Base-by-base conservation (phyloP, 2,888 invertebrate genomes). In the Parochlus steinenii region DNA sequence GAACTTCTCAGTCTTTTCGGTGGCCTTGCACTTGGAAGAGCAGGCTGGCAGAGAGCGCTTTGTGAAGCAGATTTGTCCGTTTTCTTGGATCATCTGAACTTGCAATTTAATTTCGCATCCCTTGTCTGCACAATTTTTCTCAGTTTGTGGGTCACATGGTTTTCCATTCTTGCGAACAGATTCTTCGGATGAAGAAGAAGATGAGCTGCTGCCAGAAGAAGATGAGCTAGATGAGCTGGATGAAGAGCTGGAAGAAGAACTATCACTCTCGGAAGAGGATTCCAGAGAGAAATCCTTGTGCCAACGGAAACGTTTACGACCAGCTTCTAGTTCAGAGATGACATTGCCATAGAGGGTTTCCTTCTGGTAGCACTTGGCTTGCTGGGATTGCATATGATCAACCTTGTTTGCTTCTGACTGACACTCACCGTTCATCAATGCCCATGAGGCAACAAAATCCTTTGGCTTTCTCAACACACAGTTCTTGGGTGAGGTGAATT, bases 51-150 rank as follows among this genome's bases (percentile, higher is more conserved):
- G 44, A 1, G 66, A 63, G 10, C 55, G 58, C 7, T 62, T 56
- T 4, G 71, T 66, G 52, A 78, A 74, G 54, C 77, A 78, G 39
- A 69, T 64, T 45, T 69, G 55, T 1, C 59, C 61, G 28, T 61
- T 56, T 41, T 59, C 58, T 44, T 66, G 61, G 28, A 63, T 57
- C 46, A 61, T 69, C 44, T 66, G 67, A 1, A 66, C 63, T 48
- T 68, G 66, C 42, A 62, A 45, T 37, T 42, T 45, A 25, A 50
- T 47, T 41, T 54, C 49, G 20, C 47, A n/a, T n/a, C n/a, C n/a
- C n/a, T n/a, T n/a, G n/a, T n/a, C n/a, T n/a, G n/a, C n/a, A 19
- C 29, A 3, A 10, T 17, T n/a, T n/a, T n/a, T n/a, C n/a, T 4
- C 6, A 39, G 22, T 5, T 30, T 20, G 10, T 43, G 37, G 17